Conservation (phyloP, 2,888 invertebrate species). For the Rambutsinella grinnellia region DNA sequence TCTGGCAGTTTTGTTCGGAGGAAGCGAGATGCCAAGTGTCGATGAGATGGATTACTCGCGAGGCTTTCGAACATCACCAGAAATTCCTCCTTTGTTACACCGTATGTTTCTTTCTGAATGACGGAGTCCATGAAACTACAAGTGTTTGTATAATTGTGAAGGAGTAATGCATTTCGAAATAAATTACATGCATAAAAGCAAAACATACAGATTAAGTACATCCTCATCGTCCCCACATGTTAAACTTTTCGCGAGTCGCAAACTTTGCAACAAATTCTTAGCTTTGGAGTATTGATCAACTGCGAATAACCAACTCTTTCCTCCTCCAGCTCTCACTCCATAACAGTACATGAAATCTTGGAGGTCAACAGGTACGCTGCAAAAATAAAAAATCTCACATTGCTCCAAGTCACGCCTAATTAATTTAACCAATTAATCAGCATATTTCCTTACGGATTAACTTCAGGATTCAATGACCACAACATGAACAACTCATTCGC, state of each 20-base stretch:
- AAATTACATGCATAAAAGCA: no score
- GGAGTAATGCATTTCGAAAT: no score
- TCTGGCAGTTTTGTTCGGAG: conserved; percentile 27
- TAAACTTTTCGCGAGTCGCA: conserved; percentile 43
- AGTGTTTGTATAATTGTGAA: no score
- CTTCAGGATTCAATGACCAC: conserved; percentile 31
- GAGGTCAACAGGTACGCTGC: conserved; percentile 46
- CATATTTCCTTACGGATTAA: conserved; percentile 9
- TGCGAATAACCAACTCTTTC: conserved; percentile 35
- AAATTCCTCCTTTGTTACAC: conserved; percentile 37
- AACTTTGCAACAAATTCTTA: conserved; percentile 25
- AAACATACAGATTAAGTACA: conserved; percentile 37
- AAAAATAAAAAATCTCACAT: background rate
- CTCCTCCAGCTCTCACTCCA: conserved; percentile 49
- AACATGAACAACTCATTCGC: conserved; percentile 6
- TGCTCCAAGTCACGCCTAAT: background rate
- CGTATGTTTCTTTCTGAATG: conserved; percentile 25
- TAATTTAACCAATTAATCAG: background rate
- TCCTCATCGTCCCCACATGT: conserved; percentile 37
- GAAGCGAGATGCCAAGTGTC: conserved; percentile 33
- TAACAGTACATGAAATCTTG: conserved; percentile 56
- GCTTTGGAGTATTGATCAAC: conserved; percentile 42
- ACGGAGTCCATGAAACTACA: conserved; percentile 37
- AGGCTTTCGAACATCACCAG: conserved; percentile 44
- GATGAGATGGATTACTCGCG: conserved; percentile 33